Conservation (phyloP, 2,113 vertebrate genomes). For the Embiotoca jacksoni region DNA sequence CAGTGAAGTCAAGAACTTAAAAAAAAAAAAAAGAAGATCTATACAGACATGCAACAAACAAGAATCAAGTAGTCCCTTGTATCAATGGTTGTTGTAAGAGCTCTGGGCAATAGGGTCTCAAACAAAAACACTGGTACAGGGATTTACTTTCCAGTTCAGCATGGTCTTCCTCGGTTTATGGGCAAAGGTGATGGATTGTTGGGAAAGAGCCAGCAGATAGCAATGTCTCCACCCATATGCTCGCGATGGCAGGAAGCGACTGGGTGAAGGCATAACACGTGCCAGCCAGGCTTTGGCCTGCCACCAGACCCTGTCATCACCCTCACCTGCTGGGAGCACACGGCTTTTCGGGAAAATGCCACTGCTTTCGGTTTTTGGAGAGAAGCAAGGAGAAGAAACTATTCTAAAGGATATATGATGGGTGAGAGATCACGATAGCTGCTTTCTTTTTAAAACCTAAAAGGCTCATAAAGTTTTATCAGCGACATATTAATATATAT, state of each 20-base stretch:
- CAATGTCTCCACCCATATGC: slow-evolving; percentile 80
- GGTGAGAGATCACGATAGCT: neutral
- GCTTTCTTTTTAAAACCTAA: neutral
- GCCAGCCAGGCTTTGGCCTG: slow-evolving; percentile 80
- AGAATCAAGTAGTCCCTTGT: neutral
- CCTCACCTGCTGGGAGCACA: slow-evolving; percentile 77
- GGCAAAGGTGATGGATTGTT: slow-evolving; percentile 79
- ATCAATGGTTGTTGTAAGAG: neutral
- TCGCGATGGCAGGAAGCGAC: slow-evolving; percentile 79
- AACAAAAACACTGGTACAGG: slow-evolving; percentile 57
- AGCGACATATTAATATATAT: neutral
- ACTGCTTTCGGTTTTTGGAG: slow-evolving; percentile 7
- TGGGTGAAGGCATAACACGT: slow-evolving; percentile 70
- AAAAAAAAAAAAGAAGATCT: neutral
- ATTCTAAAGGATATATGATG: neutral
- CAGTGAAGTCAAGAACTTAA: slow-evolving; percentile 11
- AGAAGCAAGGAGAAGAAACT: neutral
- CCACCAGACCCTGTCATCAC: slow-evolving; percentile 84
- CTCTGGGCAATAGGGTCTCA: neutral
- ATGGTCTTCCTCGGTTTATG: slow-evolving; percentile 66
- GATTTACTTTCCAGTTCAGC: slow-evolving; percentile 51
- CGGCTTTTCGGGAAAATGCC: slow-evolving; percentile 44
- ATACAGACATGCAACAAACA: slow-evolving; percentile 3
- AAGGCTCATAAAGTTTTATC: neutral
- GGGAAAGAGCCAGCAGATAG: slow-evolving; percentile 71